Base-by-base conservation (phyloP, 2,888 invertebrate genomes). In the Ophion ventricosus region DNA sequence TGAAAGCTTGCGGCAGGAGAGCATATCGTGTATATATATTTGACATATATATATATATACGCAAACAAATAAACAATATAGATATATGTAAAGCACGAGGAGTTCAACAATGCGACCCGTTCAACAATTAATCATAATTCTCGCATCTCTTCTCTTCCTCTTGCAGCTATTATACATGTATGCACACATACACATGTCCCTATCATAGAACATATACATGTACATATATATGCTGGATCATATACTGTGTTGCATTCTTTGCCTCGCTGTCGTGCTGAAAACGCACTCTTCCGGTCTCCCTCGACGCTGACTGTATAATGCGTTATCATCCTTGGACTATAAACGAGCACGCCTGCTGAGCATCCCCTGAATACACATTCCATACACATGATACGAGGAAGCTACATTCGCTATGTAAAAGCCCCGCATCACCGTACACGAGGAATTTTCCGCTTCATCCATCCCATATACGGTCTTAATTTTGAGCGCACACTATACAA, bases 61-160 rank as follows among this genome's bases (percentile, higher is more conserved):
- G 3, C 49, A 49, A 49, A 49, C 49, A 49, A 49, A 49, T 49
- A 69, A 5, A 54, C 8, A 35, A 35, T 64, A 69, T n/a, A 56
- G 14, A 69, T 54, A 69, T 26, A 69, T 10, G 26, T n/a, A 2
- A 20, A 40, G 8, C n/a, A 29, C 8, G 66, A 43, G 43, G 35
- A 66, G 66, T 43, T 66, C 49, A 73, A 73, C 66, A 74, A 67
- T 74, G 80, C 73, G 73, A 80, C 80, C 73, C 77, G 82, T 73
- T 78, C 73, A 73, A 64, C 73, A 73, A 82, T 82, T 82, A 82
- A 82, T 82, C 82, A 82, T 73, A 66, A 82, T 56, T 74, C 77
- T 63, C 66, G 76, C 17, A 17, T 61, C 40, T 23, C 23, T 14
- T 17, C 23, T 23, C 59, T 35, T 14, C 56, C 56, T n/a, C 78